Percentiles rank a stretch among this genome's conserved stretches.
phyloP scores from a whole-genome alignment of 2,113 vertebrate species.

The Chaenocephalus aceratus region DNA sequence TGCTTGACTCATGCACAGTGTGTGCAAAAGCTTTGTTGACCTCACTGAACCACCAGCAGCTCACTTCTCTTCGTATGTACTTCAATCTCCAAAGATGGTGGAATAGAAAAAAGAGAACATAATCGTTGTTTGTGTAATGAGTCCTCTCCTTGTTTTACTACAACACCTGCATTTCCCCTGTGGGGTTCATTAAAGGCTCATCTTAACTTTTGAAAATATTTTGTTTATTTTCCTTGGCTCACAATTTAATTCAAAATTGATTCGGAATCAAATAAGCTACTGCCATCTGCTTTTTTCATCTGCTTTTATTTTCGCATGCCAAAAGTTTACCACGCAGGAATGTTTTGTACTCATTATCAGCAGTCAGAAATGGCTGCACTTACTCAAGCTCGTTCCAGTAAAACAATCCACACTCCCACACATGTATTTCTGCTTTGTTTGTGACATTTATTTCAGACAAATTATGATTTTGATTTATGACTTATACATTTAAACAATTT shows the following conservation, averaged over 20 bases:
- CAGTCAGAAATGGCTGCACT: not conserved
- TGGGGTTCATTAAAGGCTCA: not conserved
- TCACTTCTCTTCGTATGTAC: not conserved
- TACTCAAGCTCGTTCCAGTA: not conserved
- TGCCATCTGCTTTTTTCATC: not conserved
- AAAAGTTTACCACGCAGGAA: not conserved
- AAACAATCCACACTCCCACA: not conserved
- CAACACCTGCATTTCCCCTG: not conserved
- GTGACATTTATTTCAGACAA: not conserved
- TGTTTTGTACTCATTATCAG: not conserved
- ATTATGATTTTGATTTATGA: conserved; percentile 13
- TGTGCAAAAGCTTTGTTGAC: not conserved
- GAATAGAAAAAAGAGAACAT: not conserved
- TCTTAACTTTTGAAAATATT: not conserved
- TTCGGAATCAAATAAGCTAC: conserved; percentile 5
- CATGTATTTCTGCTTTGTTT: not conserved
- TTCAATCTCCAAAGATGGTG: not conserved
- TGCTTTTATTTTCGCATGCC: not conserved
- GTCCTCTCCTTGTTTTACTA: not conserved
- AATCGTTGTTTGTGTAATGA: not conserved
- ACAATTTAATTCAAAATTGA: not conserved
- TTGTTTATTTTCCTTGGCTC: not conserved
- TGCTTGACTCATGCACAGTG: not conserved
- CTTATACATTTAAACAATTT: not conserved
- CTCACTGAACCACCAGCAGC: not conserved